Conservation (phyloP, 2,888 invertebrate species). For the Tanytarsus gracilentus region DNA sequence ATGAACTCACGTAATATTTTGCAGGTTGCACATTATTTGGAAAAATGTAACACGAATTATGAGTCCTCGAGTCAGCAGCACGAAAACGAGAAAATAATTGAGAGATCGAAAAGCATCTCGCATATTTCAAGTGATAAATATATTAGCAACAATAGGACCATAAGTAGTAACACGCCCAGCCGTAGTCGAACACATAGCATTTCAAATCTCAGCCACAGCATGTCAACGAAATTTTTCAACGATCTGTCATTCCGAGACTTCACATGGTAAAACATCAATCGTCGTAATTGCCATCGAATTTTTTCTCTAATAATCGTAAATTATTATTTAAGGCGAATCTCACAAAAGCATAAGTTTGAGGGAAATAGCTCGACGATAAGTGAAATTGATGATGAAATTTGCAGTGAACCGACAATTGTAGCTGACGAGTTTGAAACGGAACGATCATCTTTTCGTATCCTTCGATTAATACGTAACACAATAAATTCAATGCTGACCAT, state of each 20-base stretch:
- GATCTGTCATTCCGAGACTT: constrained; percentile 46
- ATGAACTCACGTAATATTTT: too few relatives aligned
- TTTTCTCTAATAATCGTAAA: neutral
- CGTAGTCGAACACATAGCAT: constrained; percentile 23
- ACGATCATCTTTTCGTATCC: too few relatives aligned
- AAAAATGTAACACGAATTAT: constrained; percentile 51
- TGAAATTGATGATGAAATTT: constrained; percentile 9
- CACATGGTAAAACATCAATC: constrained; percentile 46
- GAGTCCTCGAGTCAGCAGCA: constrained; percentile 31
- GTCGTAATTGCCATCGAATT: neutral
- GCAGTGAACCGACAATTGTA: constrained; percentile 16
- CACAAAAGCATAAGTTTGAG: constrained; percentile 10
- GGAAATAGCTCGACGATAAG: neutral
- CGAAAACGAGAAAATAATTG: constrained; percentile 38
- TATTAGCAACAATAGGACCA: neutral
- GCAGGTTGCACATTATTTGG: constrained; percentile 55
- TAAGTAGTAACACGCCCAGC: constrained; percentile 34
- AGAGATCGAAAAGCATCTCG: constrained; percentile 42
- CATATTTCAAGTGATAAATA: neutral
- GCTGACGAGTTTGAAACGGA: too few relatives aligned
- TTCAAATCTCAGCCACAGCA: too few relatives aligned
- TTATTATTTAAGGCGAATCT: constrained; percentile 4
- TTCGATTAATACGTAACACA: too few relatives aligned
- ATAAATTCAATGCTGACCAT: constrained; percentile 4
- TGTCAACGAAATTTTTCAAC: constrained; percentile 30